phyloP scores from a whole-genome alignment of 2,888 invertebrate genomes.

The Xanthia icteritia region DNA sequence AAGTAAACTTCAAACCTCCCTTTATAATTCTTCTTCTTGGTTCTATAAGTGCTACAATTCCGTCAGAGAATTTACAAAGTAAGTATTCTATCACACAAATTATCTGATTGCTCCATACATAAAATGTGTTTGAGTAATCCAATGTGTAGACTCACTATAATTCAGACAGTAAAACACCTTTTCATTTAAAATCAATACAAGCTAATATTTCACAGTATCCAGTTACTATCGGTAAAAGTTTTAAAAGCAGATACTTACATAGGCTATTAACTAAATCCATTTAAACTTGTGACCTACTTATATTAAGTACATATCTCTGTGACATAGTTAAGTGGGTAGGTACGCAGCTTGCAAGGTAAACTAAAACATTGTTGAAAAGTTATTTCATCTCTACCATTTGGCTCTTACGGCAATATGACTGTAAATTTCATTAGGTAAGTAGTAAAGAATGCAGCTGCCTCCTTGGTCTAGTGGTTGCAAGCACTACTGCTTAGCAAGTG shows the following conservation, averaged over 20 bases:
- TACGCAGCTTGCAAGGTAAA: slow-evolving; percentile 13
- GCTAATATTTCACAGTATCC: slow-evolving; percentile 43
- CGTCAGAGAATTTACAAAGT: too few relatives aligned
- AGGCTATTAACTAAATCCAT: slow-evolving; percentile 61
- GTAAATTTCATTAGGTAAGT: neutral
- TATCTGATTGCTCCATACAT: too few relatives aligned
- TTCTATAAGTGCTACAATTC: too few relatives aligned
- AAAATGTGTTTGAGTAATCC: too few relatives aligned
- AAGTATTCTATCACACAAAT: too few relatives aligned
- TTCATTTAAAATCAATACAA: slow-evolving; percentile 18
- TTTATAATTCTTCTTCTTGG: neutral
- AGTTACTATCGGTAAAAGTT: slow-evolving; percentile 54
- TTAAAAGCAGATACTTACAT: slow-evolving; percentile 60
- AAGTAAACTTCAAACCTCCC: too few relatives aligned
- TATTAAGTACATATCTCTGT: slow-evolving; percentile 19
- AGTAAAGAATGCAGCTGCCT: neutral
- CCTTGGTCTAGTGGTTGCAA: too few relatives aligned
- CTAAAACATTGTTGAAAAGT: neutral
- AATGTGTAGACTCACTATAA: too few relatives aligned
- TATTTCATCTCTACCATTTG: neutral
- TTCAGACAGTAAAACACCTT: neutral
- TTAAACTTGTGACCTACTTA: slow-evolving; percentile 60
- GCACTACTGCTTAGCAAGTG: too few relatives aligned
- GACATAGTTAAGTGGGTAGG: slow-evolving; percentile 2
- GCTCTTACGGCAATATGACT: neutral